Percentiles rank a stretch among this genome's conserved stretches.
Evolutionary conservation across 2,888 invertebrate species (phyloP).

Genomic region (Caenorhabditis sp.): DNA sequence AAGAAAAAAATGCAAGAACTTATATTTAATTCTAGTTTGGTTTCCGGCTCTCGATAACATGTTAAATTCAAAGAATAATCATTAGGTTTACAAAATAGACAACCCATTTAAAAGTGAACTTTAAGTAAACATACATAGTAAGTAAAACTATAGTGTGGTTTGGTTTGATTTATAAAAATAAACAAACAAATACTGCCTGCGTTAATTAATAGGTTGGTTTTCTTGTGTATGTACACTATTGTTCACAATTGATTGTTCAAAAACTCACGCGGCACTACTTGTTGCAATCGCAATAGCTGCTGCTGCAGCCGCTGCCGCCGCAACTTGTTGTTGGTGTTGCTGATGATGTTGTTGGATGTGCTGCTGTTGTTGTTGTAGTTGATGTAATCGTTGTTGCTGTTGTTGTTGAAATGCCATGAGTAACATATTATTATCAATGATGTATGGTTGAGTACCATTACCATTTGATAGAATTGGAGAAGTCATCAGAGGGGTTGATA

Average conservation of each 20-base stretch:
- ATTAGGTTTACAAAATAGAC: too few species aligned
- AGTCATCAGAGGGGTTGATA: background rate
- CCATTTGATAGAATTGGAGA: background rate
- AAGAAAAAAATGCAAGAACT: too few species aligned
- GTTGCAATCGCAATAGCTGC: background rate
- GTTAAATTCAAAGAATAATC: too few species aligned
- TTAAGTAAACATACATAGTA: too few species aligned
- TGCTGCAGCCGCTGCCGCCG: constrained; percentile 8
- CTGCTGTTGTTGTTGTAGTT: constrained; percentile 1
- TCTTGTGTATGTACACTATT: too few species aligned
- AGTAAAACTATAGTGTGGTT: background rate
- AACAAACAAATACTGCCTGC: too few species aligned
- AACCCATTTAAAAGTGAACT: too few species aligned
- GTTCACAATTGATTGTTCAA: background rate
- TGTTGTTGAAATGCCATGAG: background rate
- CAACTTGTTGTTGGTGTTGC: background rate
- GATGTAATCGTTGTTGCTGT: constrained; percentile 4
- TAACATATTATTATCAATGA: background rate
- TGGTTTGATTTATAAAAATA: background rate
- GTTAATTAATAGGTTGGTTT: too few species aligned
- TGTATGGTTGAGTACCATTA: background rate
- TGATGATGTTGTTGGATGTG: background rate
- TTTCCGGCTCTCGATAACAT: too few species aligned
- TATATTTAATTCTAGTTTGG: too few species aligned
- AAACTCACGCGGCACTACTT: background rate